Percentiles rank a stretch among this genome's conserved stretches.
Conservation (phyloP, 2,797 vertebrate species). For the Babyrousa celebensis region DNA sequence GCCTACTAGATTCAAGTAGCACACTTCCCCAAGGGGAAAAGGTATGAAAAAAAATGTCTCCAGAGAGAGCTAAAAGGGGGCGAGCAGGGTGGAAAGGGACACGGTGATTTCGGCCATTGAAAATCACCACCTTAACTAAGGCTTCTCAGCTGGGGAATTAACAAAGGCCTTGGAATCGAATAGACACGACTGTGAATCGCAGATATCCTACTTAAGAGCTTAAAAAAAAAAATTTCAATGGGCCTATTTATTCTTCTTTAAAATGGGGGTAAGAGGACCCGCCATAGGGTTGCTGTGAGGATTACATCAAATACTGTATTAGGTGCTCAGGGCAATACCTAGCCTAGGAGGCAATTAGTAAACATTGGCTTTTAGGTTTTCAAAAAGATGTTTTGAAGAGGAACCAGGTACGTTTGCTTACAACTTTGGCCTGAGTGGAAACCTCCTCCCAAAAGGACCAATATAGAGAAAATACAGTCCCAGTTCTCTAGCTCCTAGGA, state of each 20-base stretch:
- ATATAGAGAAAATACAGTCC: not conserved
- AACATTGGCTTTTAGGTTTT: not conserved
- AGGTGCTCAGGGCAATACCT: not conserved
- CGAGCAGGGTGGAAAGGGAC: not conserved
- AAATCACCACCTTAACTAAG: not conserved
- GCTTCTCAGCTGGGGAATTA: not conserved
- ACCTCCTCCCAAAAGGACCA: slow-evolving; percentile 13
- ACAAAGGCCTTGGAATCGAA: slow-evolving; percentile 6
- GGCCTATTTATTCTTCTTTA: slow-evolving; percentile 45
- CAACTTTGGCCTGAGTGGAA: not conserved
- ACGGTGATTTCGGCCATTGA: not conserved
- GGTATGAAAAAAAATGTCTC: slow-evolving; percentile 18
- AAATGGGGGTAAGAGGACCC: slow-evolving; percentile 35
- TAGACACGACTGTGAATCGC: not conserved
- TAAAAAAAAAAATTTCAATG: not conserved
- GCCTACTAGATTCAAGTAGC: not conserved
- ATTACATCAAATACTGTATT: not conserved
- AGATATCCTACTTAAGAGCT: not conserved
- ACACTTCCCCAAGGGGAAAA: not conserved
- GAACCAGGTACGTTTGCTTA: not conserved
- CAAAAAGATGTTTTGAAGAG: slow-evolving; percentile 31
- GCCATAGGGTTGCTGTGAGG: not conserved
- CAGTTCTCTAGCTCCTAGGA: not conserved
- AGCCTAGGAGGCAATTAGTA: slow-evolving; percentile 20
- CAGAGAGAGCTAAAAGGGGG: not conserved